Conservation (phyloP, 2,113 vertebrate species). For the Entomyzon cyanotis region DNA sequence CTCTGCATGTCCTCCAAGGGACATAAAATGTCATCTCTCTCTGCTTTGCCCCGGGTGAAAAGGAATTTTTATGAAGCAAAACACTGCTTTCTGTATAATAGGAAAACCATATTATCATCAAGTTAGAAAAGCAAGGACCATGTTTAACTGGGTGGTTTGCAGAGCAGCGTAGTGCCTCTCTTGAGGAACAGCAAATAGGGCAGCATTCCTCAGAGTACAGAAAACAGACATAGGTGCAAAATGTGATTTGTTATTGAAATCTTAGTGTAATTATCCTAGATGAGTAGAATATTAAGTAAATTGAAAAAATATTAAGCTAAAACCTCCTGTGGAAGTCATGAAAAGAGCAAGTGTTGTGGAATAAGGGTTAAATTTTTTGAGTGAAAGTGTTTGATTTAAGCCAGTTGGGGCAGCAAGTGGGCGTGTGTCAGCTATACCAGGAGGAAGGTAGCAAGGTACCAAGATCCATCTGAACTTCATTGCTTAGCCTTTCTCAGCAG, state of each 20-base stretch:
- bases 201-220: neutral
- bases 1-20: neutral
- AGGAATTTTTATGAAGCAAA: neutral
- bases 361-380: neutral
- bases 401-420: neutral
- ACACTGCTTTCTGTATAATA: neutral
- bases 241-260: neutral
- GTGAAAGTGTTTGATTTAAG: neutral
- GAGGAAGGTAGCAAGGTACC: neutral
- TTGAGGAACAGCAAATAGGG: neutral
- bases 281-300: neutral
- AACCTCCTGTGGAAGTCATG: neutral
- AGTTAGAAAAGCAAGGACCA: neutral
- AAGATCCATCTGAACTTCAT: neutral
- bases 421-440: fast-evolving
- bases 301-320: neutral
- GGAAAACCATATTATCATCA: neutral
- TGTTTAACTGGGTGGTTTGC: neutral
- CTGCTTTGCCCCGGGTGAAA: neutral
- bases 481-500: neutral
- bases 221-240: neutral
- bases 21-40: neutral
- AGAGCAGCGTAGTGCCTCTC: neutral
- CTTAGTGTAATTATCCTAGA: neutral
- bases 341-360: neutral